Evolutionary conservation across 1,140 invertebrate species (phyloP), one percentile per base, ranked within the genome.

Genomic region (Hyles vespertilio): DNA sequence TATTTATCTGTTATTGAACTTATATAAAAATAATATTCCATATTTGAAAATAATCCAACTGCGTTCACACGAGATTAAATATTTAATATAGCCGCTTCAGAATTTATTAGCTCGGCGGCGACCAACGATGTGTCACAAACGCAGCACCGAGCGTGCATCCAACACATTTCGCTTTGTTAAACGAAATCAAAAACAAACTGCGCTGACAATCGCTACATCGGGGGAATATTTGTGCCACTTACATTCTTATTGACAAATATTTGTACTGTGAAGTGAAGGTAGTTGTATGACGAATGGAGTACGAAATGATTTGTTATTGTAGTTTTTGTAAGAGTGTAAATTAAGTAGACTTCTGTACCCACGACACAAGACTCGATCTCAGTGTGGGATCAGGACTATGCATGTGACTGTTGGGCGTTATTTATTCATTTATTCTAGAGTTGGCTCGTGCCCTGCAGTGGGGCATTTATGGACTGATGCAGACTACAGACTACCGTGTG

Each of bases 161-260:
- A 70, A 69, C 65, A 67, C 61, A 59, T 56, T 64, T 61, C 68
- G 74, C 76, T 77, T 81, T 79, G 79, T 81, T 73, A 72, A 52
- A 56, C 67, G 60, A 70, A 81, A 79, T 81, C 76, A 76, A 77
- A 75, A 74, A 77, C 72, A 77, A 79, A 74, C 67, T 72, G 59
- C 52, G 56, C 58, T 61, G 55, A 61, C 59, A 60, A 68, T 68
- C 59, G 55, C 56, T 22, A 22, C 22, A 32, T 40, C 47, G 5
- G 22, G 22, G 48, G 11, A 36, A 11, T 43, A 57, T 62, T 62
- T 57, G 54, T 53, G 43, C 43, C 36, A 56, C 49, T 51, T 32
- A 44, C 32, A 40, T 8, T 34, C 54, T 45, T 40, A 32, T 46
- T 46, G 34, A 10, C 22, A 46, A 36, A 45, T 7, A 36, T 53